Conservation (phyloP, 2,888 invertebrate species). For the Netelia inedita region DNA sequence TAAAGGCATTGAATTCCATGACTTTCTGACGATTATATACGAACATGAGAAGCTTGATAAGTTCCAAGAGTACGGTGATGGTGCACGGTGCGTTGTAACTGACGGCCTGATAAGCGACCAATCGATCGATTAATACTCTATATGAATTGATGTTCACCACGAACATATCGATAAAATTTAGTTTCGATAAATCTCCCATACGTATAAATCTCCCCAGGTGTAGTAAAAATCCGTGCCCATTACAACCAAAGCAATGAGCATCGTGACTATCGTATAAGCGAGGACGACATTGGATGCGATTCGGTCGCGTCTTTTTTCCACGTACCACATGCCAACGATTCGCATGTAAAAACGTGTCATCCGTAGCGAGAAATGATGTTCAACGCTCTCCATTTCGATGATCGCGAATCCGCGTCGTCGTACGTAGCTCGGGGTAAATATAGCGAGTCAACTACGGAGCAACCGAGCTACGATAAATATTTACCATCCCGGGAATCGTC, state of each 20-base stretch:
- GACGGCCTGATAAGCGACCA: slow-evolving; percentile 62
- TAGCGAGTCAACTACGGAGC: not conserved
- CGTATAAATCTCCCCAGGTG: slow-evolving; percentile 69
- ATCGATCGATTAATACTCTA: not conserved
- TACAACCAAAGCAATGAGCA: slow-evolving; percentile 66
- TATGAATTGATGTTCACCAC: not conserved
- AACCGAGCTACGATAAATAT: not conserved
- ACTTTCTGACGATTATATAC: slow-evolving; percentile 68
- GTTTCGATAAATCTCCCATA: slow-evolving; percentile 45
- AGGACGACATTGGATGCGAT: slow-evolving; percentile 69
- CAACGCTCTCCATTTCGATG: slow-evolving; percentile 50
- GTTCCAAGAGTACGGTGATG: slow-evolving; percentile 65
- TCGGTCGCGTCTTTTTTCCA: slow-evolving; percentile 66
- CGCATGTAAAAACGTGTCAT: slow-evolving; percentile 72
- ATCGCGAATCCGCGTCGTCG: not conserved
- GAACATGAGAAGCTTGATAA: slow-evolving; percentile 69
- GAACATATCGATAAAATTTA: not conserved
- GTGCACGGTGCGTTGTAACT: slow-evolving; percentile 69
- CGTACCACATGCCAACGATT: slow-evolving; percentile 74
- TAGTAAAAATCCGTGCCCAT: slow-evolving; percentile 71
- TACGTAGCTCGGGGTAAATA: not conserved
- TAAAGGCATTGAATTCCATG: slow-evolving; percentile 71
- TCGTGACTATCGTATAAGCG: slow-evolving; percentile 64
- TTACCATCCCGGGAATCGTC: not conserved
- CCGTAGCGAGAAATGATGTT: slow-evolving; percentile 70